Percentiles rank a stretch among this genome's conserved stretches.
Evolutionary conservation across 2,113 vertebrate species (phyloP).

Genomic region (Oreochromis niloticus): DNA sequence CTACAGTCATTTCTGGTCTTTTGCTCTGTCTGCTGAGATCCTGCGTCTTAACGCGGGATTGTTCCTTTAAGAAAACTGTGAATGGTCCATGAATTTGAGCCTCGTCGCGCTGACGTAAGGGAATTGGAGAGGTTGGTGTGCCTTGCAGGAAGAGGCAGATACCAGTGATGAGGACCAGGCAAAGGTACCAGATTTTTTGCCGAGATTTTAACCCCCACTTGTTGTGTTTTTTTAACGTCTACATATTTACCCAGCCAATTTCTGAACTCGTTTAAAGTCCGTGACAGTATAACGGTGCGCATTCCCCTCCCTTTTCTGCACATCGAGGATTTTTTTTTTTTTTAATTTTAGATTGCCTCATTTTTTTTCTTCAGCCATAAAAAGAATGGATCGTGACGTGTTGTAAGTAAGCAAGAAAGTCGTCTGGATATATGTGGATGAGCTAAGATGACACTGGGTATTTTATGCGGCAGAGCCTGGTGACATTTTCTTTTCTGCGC

Average conservation of each 20-base stretch:
- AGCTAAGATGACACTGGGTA: background rate
- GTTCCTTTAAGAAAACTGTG: conserved; percentile 58
- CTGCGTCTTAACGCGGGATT: conserved; percentile 19
- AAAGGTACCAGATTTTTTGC: background rate
- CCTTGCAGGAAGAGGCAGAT: conserved; percentile 14
- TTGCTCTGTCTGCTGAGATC: background rate
- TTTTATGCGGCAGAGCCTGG: background rate
- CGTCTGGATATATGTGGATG: background rate
- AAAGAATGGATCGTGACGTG: background rate
- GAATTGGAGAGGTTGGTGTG: conserved; percentile 10
- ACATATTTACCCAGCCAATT: background rate
- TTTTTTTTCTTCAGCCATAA: background rate
- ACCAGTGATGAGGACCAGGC: background rate
- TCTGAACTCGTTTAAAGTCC: background rate
- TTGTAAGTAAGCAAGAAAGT: background rate
- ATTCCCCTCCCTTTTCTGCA: conserved; percentile 14
- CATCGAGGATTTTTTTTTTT: background rate
- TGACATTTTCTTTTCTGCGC: background rate
- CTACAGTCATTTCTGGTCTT: background rate
- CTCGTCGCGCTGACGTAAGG: conserved; percentile 43
- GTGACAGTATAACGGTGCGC: background rate
- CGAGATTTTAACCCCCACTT: background rate
- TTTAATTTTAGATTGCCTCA: background rate
- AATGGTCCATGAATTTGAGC: conserved; percentile 16
- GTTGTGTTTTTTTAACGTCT: background rate